Conservation (phyloP, 2,888 invertebrate genomes). For the Dermolepida albohirtum region DNA sequence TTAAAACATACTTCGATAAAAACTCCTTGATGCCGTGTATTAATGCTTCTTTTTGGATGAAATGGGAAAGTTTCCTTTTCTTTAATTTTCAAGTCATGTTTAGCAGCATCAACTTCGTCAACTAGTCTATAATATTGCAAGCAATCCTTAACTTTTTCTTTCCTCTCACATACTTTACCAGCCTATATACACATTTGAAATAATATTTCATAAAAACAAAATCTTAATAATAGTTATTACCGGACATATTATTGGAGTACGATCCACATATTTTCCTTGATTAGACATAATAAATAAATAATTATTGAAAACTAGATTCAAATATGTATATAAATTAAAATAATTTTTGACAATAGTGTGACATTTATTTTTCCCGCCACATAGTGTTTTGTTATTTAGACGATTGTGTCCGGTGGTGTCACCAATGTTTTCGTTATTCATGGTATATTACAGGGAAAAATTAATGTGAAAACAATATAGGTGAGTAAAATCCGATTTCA, state of each 20-base stretch:
- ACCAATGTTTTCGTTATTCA: conserved; percentile 49
- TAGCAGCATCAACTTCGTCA: conserved; percentile 56
- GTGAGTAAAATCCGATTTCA: conserved; percentile 42
- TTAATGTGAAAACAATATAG: conserved; percentile 47
- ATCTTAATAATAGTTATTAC: conserved; percentile 42
- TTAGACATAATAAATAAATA: conserved; percentile 53
- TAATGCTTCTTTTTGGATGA: conserved; percentile 50
- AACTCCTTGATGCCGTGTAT: conserved; percentile 52
- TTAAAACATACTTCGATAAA: conserved; percentile 49
- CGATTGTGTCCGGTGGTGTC: conserved; percentile 47
- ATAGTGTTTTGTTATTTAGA: conserved; percentile 46
- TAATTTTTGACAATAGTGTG: conserved; percentile 34
- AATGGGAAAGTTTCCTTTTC: conserved; percentile 48
- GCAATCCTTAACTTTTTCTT: conserved; percentile 51
- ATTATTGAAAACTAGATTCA: conserved; percentile 17
- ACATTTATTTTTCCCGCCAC: conserved; percentile 47
- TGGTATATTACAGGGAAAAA: conserved; percentile 45
- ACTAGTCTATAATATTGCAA: conserved; percentile 55
- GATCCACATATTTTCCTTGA: conserved; percentile 57
- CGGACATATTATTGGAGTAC: conserved; percentile 53
- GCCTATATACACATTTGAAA: conserved; percentile 54
- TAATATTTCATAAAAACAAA: conserved; percentile 9
- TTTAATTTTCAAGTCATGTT: conserved; percentile 54
- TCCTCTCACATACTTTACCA: conserved; percentile 54
- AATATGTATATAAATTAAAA: conserved; percentile 14